Evolutionary conservation across 2,888 invertebrate genomes (phyloP), one percentile per base, ranked within the genome.

Genomic region (Nephrotoma appendiculata): DNA sequence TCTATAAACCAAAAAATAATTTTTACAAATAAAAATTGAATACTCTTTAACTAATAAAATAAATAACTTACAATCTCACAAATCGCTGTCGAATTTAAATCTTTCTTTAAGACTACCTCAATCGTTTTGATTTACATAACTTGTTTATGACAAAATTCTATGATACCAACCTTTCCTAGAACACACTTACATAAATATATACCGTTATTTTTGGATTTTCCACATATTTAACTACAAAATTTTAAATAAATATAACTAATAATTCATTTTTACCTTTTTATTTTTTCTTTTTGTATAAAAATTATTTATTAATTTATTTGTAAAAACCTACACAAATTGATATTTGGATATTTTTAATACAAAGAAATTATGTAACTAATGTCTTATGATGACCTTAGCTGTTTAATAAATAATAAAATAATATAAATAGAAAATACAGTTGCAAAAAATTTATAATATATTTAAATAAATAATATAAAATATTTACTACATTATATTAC

Each of bases 361-460:
- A 45, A n/a, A 86, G 41, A 84, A 87, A 86, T 88, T 31, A 31
- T 90, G 91, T 90, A 91, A 91, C 91, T 91, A 91, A 91, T 90
- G 91, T 91, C 91, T 91, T 91, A 91, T 91, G 91, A 91, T 87
- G 87, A 90, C 90, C 89, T 88, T 91, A 91, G 91, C 89, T 90
- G 89, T 89, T 90, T 91, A 90, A 45, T 48, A 52, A 31, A 52
- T 41, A 83, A 83, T 83, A 15, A 52, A n/a, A 52, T 12, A 57
- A 57, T 5, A 57, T 57, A 57, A 57, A 57, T 57, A 57, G 52
- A 15, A 15, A 57, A 57, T 19, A 57, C 52, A n/a, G 31, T 71
- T 71, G 11, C 19, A 48, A 71, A 31, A 0, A 9, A 71, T 7
- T 71, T 11, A 71, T 71, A 31, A 31, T 31, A 31, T 31, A 71